Evolutionary conservation across 92 coral and sea anemone species (phyloP), one percentile per base, ranked within the genome.

Genomic region (Parazoanthus atlanticus): DNA sequence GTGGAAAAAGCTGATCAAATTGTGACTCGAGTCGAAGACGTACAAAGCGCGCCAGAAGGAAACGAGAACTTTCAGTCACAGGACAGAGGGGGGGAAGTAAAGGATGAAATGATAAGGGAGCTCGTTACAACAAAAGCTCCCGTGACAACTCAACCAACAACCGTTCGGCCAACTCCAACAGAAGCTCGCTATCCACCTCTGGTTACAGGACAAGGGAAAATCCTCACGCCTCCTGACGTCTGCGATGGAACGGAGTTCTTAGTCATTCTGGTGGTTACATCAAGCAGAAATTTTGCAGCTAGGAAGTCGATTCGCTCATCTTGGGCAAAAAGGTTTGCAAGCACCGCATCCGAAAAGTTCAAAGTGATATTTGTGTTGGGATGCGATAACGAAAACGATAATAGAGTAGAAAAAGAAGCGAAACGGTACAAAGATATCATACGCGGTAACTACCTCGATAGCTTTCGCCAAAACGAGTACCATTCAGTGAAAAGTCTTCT

Each of bases 261-360:
- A 16, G 40, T 95, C n/a, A 84, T 95, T 28, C 61, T 95, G 16
- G 95, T 93, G 17, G 84, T 92, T 31, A 81, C 96, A 17, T 85
- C 96, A 3, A 88, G 95, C 66, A 90, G 91, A 61, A 90, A 95
- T 66, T 95, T 95, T 82, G 92, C 90, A 43, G 96, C 93, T 41
- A 90, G 98, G 47, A 93, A 95, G 81, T 90, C 95, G 12, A 92
- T 95, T 43, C 94, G 98, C 25, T 88, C 88, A 19, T 93, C 98
- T 41, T 95, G 98, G 98, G 98, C 92, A 73, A 82, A 86, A 61
- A 91, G 82, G 52, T 73, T 81, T 52, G 52, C 90, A 8, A 84
- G 56, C 21, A 82, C 77, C 0, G 74, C 26, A 30, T 49, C 69
- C 17, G 94, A 91, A 66, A 76, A 83, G 11, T 90, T 90, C 75